Percentiles rank a stretch among this genome's conserved stretches.
Evolutionary conservation across 1,140 invertebrate genomes (phyloP).

Genomic region (Aphaenogaster rudis): DNA sequence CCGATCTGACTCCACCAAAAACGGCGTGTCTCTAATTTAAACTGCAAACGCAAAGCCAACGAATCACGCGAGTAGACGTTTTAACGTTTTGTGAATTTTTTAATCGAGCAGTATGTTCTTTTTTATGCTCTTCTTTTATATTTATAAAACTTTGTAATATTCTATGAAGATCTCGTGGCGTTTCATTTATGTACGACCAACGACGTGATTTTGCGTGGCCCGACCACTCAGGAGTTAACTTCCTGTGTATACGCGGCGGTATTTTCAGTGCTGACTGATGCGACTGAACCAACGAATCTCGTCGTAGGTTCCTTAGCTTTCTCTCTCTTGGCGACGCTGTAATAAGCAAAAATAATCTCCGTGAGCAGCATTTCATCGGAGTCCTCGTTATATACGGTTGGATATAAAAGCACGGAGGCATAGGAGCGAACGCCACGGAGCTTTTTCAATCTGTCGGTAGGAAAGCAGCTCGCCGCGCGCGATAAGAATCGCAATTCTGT

Average conservation of each 20-base stretch:
- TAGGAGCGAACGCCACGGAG: not conserved
- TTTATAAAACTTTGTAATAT: not conserved
- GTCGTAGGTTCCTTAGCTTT: constrained; percentile 2
- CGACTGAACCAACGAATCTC: constrained; percentile 1
- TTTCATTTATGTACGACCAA: not conserved
- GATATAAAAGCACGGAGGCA: constrained; percentile 46
- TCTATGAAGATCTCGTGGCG: not conserved
- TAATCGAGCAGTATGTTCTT: not conserved
- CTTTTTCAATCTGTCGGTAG: constrained; percentile 72
- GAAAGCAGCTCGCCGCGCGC: constrained; percentile 58
- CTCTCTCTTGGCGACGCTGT: not conserved
- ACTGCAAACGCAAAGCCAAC: not conserved
- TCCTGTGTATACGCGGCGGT: not conserved
- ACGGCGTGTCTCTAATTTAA: constrained; percentile 6
- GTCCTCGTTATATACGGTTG: constrained; percentile 26
- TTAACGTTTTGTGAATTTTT: not conserved
- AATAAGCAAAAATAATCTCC: constrained; percentile 64
- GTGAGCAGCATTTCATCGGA: constrained; percentile 47
- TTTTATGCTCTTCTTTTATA: not conserved
- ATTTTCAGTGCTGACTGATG: constrained; percentile 16
- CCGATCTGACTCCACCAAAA: not conserved
- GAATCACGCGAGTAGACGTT: not conserved
- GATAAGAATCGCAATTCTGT: constrained; percentile 75
- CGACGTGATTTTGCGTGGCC: constrained; percentile 29
- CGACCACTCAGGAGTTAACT: constrained; percentile 20